These are phyloP conservation scores for Caenorhabditis zanzibari DNA, from an alignment of 2,888 invertebrate genomes.

Conservation along the genomic window DNA sequence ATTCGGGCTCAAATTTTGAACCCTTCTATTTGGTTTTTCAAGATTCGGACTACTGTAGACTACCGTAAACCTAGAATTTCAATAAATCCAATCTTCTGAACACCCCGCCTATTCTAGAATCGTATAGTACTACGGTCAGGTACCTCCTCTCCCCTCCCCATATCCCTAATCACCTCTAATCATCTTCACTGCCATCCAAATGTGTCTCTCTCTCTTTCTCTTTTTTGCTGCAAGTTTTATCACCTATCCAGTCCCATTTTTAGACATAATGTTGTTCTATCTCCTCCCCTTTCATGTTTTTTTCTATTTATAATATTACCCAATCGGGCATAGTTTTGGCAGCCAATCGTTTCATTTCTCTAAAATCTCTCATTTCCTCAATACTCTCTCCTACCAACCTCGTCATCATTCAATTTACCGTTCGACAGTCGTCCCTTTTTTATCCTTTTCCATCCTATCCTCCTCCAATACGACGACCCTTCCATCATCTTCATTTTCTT, in stretches of 20 bases:
- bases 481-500: neutral
- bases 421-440: constrained; percentile 58
- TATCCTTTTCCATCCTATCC: constrained; percentile 2
- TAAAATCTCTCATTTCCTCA: neutral
- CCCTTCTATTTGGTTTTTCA: no score
- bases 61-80: no score
- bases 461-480: constrained; percentile 21
- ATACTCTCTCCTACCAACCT: constrained; percentile 13
- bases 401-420: constrained; percentile 53
- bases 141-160: no score
- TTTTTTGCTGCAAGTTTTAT: constrained; percentile 4
- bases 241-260: neutral
- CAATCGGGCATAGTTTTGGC: constrained; percentile 47
- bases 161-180: constrained; percentile 5
- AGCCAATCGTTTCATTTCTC: constrained; percentile 24
- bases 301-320: constrained; percentile 53
- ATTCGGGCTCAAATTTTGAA: no score
- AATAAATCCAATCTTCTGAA: no score
- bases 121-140: neutral
- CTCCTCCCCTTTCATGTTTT: constrained; percentile 1
- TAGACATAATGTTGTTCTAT: constrained; percentile 9
- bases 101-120: neutral
- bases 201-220: neutral
- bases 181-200: neutral
- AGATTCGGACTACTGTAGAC: no score